phyloP scores from a whole-genome alignment of 2,113 vertebrate genomes.

The Andinoacara biseriatus region DNA sequence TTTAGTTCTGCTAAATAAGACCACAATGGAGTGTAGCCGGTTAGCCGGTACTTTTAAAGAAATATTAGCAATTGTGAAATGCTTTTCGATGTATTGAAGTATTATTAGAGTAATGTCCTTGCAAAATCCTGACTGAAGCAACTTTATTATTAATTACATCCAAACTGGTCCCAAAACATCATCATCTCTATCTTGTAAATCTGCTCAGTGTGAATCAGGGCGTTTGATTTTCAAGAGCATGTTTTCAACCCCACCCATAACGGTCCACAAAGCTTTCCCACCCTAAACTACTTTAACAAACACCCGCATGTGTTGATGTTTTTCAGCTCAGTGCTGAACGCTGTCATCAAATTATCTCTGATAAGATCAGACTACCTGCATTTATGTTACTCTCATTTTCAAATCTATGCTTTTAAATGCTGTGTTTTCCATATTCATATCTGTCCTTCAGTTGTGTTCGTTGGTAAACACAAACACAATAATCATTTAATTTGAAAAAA shows the following conservation, averaged over 20 bases:
- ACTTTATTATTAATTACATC: not conserved
- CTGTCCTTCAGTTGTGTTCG: not conserved
- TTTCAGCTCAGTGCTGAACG: not conserved
- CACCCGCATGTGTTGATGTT: not conserved
- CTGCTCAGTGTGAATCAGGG: not conserved
- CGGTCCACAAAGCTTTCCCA: not conserved
- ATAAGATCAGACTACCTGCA: not conserved
- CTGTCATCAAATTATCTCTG: not conserved
- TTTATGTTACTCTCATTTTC: not conserved
- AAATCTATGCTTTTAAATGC: not conserved
- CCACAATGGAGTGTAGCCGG: not conserved
- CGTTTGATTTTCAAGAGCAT: not conserved
- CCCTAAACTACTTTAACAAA: not conserved
- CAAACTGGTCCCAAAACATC: not conserved
- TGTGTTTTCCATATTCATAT: not conserved
- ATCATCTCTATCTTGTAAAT: not conserved
- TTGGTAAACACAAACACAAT: not conserved
- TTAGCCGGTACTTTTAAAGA: not conserved
- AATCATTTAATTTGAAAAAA: not conserved
- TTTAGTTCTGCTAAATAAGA: not conserved
- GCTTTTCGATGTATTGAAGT: not conserved
- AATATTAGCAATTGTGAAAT: not conserved
- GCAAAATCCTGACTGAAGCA: not conserved
- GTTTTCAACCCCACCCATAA: not conserved
- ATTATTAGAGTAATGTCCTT: not conserved